A percentile compares a stretch with the other conserved stretches of the same genome.
These are phyloP conservation scores for Clarias laeviceps DNA, from an alignment of 2,797 vertebrate species.

Conservation along the genomic window DNA sequence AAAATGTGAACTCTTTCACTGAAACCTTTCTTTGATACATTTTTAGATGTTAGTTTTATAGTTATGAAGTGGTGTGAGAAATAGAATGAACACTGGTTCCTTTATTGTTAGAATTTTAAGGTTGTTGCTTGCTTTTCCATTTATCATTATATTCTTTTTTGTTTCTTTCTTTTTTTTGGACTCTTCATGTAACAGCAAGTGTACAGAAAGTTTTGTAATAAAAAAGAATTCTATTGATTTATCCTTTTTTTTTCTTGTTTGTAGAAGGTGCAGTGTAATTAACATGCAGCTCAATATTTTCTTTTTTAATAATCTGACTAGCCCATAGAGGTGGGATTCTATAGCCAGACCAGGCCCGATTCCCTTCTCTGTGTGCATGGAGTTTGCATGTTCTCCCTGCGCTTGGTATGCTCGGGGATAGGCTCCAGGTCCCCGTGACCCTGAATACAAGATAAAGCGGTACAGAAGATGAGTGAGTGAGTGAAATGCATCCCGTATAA, in stretches of 20 bases:
- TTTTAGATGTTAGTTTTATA: constrained; percentile 48
- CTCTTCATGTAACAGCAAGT: constrained; percentile 59
- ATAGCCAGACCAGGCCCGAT: too few species aligned
- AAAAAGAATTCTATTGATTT: constrained; percentile 46
- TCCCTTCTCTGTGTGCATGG: too few species aligned
- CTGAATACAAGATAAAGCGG: too few species aligned
- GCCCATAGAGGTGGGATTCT: background rate
- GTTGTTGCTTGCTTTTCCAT: constrained; percentile 69
- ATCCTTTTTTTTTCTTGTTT: background rate
- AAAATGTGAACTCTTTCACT: constrained; percentile 46
- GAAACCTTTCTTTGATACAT: constrained; percentile 39
- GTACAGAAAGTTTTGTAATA: constrained; percentile 80
- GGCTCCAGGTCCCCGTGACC: too few species aligned
- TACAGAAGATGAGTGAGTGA: too few species aligned
- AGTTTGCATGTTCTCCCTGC: too few species aligned
- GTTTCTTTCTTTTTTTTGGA: constrained; percentile 19
- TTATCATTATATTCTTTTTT: constrained; percentile 45
- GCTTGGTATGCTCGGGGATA: too few species aligned
- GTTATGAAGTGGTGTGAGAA: constrained; percentile 60
- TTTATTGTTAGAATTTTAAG: constrained; percentile 54
- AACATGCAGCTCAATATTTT: background rate
- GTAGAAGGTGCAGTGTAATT: background rate
- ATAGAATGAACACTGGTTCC: constrained; percentile 52
- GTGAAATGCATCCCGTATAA: too few species aligned
- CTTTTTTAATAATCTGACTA: background rate